A percentile compares a stretch with the other conserved stretches of the same genome.
These are phyloP conservation scores for Oophaga pumilio DNA, from an alignment of 2,113 vertebrate genomes.

Conservation along the genomic window DNA sequence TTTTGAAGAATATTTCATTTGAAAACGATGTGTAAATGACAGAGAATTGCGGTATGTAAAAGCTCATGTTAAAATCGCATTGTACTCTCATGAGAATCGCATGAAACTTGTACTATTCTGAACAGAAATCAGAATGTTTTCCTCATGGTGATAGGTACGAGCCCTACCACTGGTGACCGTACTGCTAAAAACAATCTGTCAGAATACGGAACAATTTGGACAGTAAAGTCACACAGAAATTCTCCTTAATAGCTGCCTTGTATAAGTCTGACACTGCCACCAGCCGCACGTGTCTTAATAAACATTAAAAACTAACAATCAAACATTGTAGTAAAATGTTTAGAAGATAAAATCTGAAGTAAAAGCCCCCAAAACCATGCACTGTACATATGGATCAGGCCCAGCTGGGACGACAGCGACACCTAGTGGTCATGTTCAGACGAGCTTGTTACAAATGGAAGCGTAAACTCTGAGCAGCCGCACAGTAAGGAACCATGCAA, in stretches of 20 bases:
- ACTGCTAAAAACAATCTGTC: not conserved
- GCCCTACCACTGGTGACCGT: too few relatives aligned
- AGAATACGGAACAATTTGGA: not conserved
- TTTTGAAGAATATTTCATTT: too few relatives aligned
- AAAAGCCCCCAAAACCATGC: not conserved
- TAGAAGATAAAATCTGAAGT: not conserved
- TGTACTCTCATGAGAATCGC: too few relatives aligned
- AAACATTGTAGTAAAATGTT: not conserved
- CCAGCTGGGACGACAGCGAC: not conserved
- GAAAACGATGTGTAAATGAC: too few relatives aligned
- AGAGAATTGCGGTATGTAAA: too few relatives aligned
- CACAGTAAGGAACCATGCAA: too few relatives aligned
- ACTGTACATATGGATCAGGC: not conserved
- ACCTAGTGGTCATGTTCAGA: slow-evolving; percentile 2
- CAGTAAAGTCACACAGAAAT: too few relatives aligned
- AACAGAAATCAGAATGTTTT: too few relatives aligned
- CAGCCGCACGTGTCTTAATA: not conserved
- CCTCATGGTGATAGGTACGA: too few relatives aligned
- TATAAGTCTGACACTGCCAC: not conserved
- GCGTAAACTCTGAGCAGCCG: not conserved
- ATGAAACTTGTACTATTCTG: too few relatives aligned
- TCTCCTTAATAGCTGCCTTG: too few relatives aligned
- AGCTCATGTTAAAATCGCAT: too few relatives aligned
- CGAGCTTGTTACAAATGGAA: not conserved
- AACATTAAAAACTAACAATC: not conserved